Conservation (phyloP, 2,113 vertebrate species). For the Macrotis lagotis region DNA sequence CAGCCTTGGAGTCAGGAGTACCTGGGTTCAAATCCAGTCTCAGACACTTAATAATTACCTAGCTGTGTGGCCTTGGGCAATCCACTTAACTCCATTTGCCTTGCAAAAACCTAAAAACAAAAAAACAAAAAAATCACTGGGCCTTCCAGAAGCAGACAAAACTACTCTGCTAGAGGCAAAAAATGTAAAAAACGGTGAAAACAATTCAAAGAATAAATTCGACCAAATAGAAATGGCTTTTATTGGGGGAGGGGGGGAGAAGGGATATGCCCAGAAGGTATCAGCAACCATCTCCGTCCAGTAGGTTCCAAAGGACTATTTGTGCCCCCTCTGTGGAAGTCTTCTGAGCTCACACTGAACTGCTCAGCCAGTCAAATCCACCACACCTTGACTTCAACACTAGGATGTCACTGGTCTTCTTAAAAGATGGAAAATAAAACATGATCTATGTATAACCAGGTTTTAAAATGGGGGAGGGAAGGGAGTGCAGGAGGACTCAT, state of each 20-base stretch:
- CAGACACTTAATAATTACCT: too few relatives aligned
- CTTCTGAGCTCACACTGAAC: not conserved
- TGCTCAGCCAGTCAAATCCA: not conserved
- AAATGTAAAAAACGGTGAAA: not conserved
- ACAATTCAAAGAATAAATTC: not conserved
- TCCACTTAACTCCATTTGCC: too few relatives aligned
- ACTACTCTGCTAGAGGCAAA: not conserved
- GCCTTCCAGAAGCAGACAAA: not conserved
- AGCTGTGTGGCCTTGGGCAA: too few relatives aligned
- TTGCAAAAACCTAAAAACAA: too few relatives aligned
- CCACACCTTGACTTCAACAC: not conserved
- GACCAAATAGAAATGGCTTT: not conserved
- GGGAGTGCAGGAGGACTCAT: not conserved
- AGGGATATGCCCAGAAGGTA: not conserved
- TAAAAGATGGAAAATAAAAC: too few relatives aligned
- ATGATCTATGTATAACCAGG: too few relatives aligned
- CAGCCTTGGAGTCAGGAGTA: too few relatives aligned
- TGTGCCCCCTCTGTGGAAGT: not conserved
- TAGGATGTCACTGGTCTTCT: too few relatives aligned
- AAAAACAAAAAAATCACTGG: too few relatives aligned
- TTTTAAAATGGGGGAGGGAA: too few relatives aligned
- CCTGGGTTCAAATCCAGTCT: too few relatives aligned
- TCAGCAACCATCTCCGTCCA: not conserved
- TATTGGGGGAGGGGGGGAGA: not conserved
- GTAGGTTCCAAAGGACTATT: not conserved